Evolutionary conservation across 2,113 vertebrate genomes (phyloP), one percentile per base, ranked within the genome.

Genomic region (Pseudorasbora parva): DNA sequence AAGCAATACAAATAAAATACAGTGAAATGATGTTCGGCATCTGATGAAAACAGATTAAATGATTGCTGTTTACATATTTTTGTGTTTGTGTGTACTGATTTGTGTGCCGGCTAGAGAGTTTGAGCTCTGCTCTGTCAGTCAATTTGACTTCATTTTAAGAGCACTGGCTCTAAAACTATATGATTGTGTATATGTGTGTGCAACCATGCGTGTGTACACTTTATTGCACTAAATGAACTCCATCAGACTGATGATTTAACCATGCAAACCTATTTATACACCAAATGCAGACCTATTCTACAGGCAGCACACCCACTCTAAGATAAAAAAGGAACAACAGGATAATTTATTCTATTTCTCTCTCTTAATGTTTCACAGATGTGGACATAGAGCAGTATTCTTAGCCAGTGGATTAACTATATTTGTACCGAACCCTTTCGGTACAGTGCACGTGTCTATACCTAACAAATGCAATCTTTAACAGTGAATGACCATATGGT

Each of bases 161-260:
- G 71, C 43, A 27, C 25, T 74, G 45, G 12, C 23, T 47, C 45
- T 74, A 15, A 14, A 74, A 15, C 51, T 51, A 74, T 27, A 73
- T 71, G 41, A 45, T 45, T 45, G 41, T 71, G 45, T 73, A 49
- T 27, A 47, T 15, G 43, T 8, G 8, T 49, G 43, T 47, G 64
- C 37, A 41, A 45, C 10, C 5, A 0, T 47, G 69, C 6, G 12
- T 23, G 41, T 17, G 45, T 51, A 73, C 45, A 74, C 51, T 45
- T 27, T 45, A 51, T 30, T 30, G 7, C 15, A 30, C 43, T 49
- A 49, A 74, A 74, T 51, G 14, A 27, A 25, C 71, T 74, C 71
- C 45, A 51, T 74, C 23, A 74, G 15, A 74, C 43, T 51, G 71
- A 71, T 71, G 41, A 71, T 21, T 71, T 43, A 73, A 49, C 45